Evolutionary conservation across 2,113 vertebrate genomes (phyloP), one percentile per base, ranked within the genome.

Genomic region (Phaethon lepturus): DNA sequence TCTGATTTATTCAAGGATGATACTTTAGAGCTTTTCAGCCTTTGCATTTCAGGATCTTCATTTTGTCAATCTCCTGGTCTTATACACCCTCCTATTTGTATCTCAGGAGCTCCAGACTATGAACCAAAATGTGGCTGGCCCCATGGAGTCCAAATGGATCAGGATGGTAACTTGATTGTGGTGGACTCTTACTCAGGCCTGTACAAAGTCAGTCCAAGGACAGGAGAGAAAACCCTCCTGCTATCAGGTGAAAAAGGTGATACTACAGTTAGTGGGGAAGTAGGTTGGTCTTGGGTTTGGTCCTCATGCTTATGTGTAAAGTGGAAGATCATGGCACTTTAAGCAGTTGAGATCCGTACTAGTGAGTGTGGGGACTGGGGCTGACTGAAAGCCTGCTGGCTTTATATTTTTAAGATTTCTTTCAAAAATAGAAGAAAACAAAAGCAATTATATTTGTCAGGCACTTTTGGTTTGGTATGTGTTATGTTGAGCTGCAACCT

Each of bases 171-270:
- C 80, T 86, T 98, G 93, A 97, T 98, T 6, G 97, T 98, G 16
- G 97, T 95, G 1, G 98, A 98, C 95, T 98, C 98, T 7, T 98
- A 98, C 86, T 83, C 98, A 10, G 98, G 98, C 25, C 97, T 98
- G 38, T 96, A 97, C 87, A 97, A 96, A 85, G 96, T 98, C 17
- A 52, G 96, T 82, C 98, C 98, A 49, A 53, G 66, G 50, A 98
- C 95, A 5, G 97, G 98, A 96, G 95, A 98, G 9, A 98, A 98
- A 89, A 97, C 94, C 12, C 53, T 98, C n/a, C 97, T 98, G 13
- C 67, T 97, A 45, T 35, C 94, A 0, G 98, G 91, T 74, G 86
- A 97, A 49, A 88, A 97, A 88, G 98, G 98, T 98, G 60, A 93
- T 67, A 42, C 52, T 77, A 26, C 17, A 35, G 33, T 28, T 53